Conservation (phyloP, 2,113 vertebrate species). For the Hiodon alosoides region DNA sequence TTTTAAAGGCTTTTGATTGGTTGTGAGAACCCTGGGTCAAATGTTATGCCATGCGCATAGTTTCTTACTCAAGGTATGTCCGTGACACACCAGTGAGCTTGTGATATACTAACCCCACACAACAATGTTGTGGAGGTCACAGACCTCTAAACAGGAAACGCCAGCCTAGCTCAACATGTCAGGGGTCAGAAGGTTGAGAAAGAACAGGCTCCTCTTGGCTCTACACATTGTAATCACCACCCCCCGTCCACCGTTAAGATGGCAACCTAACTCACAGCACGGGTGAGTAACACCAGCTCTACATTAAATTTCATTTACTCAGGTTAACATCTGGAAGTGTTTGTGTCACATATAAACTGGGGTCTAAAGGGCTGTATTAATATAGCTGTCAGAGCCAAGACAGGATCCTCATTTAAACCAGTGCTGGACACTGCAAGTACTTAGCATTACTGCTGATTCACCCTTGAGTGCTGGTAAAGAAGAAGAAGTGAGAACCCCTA, state of each 20-base stretch:
- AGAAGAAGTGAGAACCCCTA: not conserved
- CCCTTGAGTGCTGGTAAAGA: too few relatives aligned
- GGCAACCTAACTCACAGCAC: not conserved
- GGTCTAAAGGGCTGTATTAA: conserved; percentile 12
- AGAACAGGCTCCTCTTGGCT: not conserved
- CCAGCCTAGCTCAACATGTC: not conserved
- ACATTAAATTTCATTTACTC: not conserved
- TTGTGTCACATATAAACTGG: conserved; percentile 29
- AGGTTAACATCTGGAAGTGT: conserved; percentile 35
- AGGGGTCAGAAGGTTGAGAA: not conserved
- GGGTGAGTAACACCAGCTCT: not conserved
- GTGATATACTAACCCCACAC: not conserved
- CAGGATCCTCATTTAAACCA: not conserved
- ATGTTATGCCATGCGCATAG: too few relatives aligned
- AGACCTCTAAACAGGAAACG: not conserved
- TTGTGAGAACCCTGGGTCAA: too few relatives aligned
- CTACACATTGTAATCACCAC: not conserved
- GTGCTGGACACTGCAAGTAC: not conserved
- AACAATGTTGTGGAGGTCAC: not conserved
- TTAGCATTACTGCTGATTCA: too few relatives aligned
- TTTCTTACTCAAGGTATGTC: not conserved
- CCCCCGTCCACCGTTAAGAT: not conserved
- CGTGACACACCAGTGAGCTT: not conserved
- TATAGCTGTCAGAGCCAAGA: conserved; percentile 22
- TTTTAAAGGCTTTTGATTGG: too few relatives aligned